These are phyloP conservation scores for Campylomormyrus tamandua DNA, from an alignment of 2,113 vertebrate species.

Conservation along the genomic window DNA sequence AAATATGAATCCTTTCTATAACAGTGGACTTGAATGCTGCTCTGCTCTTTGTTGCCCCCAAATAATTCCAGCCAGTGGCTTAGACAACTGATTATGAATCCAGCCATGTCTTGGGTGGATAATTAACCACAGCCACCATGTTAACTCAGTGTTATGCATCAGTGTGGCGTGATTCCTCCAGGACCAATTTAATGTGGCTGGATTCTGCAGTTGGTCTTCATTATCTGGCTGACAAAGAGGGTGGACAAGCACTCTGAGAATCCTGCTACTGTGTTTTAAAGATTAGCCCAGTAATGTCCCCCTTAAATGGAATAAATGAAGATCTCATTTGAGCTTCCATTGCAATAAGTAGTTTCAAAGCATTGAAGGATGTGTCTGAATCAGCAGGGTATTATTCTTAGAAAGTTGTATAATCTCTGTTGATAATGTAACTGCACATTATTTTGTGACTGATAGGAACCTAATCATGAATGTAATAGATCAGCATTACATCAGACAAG, in stretches of 20 bases:
- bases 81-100: not conserved
- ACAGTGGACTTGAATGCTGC: not conserved
- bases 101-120: not conserved
- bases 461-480: slow-evolving; percentile 61
- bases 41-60: not conserved
- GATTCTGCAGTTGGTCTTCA: not conserved
- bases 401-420: slow-evolving; percentile 50
- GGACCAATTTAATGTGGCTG: not conserved
- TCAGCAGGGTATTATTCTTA: slow-evolving; percentile 46
- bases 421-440: slow-evolving; percentile 52
- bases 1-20: not conserved
- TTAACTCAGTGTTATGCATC: slow-evolving; percentile 1
- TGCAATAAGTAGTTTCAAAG: slow-evolving; percentile 42
- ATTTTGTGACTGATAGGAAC: slow-evolving; percentile 56
- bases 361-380: slow-evolving; percentile 23
- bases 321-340: slow-evolving; percentile 16
- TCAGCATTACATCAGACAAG: slow-evolving; percentile 54
- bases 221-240: slow-evolving; percentile 5
- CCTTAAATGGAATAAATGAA: slow-evolving; percentile 42
- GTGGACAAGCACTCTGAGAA: not conserved
- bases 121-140: slow-evolving; percentile 1
- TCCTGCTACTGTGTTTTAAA: slow-evolving; percentile 19
- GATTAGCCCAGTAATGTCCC: slow-evolving; percentile 16
- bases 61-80: not conserved
- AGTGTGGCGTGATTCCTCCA: not conserved